Evolutionary conservation across 2,113 vertebrate genomes (phyloP).

Genomic region (Lasiurus borealis): DNA sequence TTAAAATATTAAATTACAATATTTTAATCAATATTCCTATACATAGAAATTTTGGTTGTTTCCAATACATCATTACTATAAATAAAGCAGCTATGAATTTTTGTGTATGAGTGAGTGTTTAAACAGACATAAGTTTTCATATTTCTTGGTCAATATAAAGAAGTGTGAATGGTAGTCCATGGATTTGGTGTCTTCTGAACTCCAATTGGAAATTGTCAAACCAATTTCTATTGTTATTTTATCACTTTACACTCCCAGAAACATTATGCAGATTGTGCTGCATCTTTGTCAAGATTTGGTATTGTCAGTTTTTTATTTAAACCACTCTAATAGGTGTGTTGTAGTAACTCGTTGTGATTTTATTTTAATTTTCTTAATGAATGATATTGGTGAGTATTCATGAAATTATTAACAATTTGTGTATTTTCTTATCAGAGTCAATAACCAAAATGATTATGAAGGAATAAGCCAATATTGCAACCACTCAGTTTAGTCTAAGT

Average conservation of each 20-base stretch:
- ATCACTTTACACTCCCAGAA: background rate
- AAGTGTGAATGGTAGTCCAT: background rate
- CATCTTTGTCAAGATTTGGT: background rate
- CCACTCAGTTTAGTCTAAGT: background rate
- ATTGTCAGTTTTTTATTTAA: background rate
- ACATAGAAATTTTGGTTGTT: background rate
- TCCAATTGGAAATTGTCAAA: background rate
- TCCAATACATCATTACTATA: background rate
- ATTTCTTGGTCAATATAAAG: background rate
- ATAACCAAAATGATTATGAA: background rate
- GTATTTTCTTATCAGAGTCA: background rate
- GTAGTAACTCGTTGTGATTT: background rate
- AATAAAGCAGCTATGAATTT: background rate
- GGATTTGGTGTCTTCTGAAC: background rate
- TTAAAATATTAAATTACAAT: background rate
- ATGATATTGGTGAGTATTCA: background rate
- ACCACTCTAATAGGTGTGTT: background rate
- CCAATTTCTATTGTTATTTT: background rate
- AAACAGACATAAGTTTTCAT: background rate
- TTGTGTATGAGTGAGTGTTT: background rate
- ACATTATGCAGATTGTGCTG: background rate
- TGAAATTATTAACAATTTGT: background rate
- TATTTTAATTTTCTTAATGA: slow-evolving; percentile 17
- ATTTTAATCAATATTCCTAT: background rate
- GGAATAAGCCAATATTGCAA: slow-evolving; percentile 6